Percentiles rank a stretch among this genome's conserved stretches.
Evolutionary conservation across 2,888 invertebrate species (phyloP).

Genomic region (Synergus itoensis): DNA sequence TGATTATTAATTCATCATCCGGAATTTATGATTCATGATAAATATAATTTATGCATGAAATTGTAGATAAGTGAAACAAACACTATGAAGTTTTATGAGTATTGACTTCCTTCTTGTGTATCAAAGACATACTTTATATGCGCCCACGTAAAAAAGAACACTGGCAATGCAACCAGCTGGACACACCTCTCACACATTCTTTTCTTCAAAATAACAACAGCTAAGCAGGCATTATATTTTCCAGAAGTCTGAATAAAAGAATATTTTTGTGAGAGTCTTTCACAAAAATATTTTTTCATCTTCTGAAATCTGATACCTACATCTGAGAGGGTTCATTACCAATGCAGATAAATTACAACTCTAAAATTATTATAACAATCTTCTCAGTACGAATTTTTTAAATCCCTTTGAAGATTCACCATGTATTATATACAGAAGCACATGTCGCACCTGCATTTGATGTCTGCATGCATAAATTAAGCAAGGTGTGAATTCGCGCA

Average conservation of each 20-base stretch:
- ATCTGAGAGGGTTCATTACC: not conserved
- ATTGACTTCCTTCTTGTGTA: not conserved
- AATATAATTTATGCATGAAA: not conserved
- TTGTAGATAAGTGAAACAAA: not conserved
- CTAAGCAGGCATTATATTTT: slow-evolving; percentile 1
- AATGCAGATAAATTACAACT: too few relatives aligned
- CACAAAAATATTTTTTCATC: not conserved
- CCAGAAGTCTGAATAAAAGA: not conserved
- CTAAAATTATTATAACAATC: not conserved
- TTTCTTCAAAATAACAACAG: not conserved
- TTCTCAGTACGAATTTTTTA: not conserved
- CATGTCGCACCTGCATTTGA: not conserved
- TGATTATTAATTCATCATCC: not conserved
- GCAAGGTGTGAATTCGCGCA: slow-evolving; percentile 8
- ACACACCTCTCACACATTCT: slow-evolving; percentile 9
- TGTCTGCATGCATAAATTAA: not conserved
- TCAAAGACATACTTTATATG: not conserved
- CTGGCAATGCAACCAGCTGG: not conserved
- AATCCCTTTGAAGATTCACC: not conserved
- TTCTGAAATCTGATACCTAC: not conserved
- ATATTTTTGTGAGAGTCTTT: not conserved
- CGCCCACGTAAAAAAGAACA: slow-evolving; percentile 6
- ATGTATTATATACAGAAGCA: not conserved
- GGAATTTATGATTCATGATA: too few relatives aligned
- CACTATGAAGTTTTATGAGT: slow-evolving; percentile 1